These are phyloP conservation scores for Xylota segnis DNA, from an alignment of 2,888 invertebrate species.

Conservation along the genomic window DNA sequence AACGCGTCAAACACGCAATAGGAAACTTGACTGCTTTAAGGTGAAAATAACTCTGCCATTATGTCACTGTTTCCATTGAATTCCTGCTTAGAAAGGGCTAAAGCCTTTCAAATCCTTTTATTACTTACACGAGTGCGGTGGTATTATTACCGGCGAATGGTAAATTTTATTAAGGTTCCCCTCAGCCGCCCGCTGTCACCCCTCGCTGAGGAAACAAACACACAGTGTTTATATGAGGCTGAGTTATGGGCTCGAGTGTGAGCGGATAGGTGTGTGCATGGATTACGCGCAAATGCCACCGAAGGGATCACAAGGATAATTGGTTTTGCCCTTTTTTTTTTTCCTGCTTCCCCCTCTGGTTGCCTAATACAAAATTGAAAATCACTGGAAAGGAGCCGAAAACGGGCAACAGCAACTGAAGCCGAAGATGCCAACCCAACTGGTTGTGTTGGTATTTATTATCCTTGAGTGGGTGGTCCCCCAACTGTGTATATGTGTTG, in stretches of 20 bases:
- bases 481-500: constrained; percentile 1
- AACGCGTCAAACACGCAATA: constrained; percentile 14
- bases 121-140: constrained; percentile 71
- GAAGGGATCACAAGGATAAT: constrained; percentile 73
- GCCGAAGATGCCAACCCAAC: constrained; percentile 38
- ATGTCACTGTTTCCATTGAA: constrained; percentile 62
- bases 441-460: constrained; percentile 46
- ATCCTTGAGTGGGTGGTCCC: constrained; percentile 22
- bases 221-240: constrained; percentile 30
- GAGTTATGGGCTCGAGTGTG: constrained; percentile 10
- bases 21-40: constrained; percentile 15
- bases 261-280: constrained; percentile 27
- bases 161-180: constrained; percentile 60
- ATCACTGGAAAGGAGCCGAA: constrained; percentile 33
- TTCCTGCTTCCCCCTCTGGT: neutral
- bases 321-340: constrained; percentile 63
- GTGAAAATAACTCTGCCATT: constrained; percentile 64
- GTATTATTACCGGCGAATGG: constrained; percentile 61
- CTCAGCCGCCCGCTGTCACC: neutral
- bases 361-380: constrained; percentile 63
- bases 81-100: constrained; percentile 58
- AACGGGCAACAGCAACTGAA: constrained; percentile 25
- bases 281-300: constrained; percentile 64
- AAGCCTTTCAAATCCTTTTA: constrained; percentile 70
- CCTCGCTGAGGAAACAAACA: neutral